Conservation (phyloP, 1,140 invertebrate species). For the Drosophila subobscura region DNA sequence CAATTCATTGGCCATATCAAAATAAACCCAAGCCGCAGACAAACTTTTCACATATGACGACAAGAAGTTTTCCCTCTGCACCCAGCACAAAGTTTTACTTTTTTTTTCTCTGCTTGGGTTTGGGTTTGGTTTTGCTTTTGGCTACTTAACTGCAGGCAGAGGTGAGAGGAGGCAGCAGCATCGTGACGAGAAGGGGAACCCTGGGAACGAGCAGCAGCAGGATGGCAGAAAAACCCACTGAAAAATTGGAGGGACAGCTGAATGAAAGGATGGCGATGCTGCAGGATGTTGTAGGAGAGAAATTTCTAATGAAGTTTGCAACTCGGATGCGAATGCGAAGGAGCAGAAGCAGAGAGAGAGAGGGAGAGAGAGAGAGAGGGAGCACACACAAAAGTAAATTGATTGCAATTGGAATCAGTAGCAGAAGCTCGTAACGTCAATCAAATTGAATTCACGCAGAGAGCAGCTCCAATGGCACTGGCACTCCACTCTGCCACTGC, state of each 20-base stretch:
- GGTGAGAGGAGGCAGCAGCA: conserved; percentile 32
- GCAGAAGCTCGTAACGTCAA: conserved; percentile 81
- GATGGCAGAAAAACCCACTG: conserved; percentile 11
- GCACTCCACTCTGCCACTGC: no score
- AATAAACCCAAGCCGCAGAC: conserved; percentile 68
- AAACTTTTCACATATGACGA: conserved; percentile 80
- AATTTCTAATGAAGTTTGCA: conserved; percentile 82
- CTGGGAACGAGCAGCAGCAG: conserved; percentile 26
- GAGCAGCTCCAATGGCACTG: conserved; percentile 21
- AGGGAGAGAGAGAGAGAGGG: background rate
- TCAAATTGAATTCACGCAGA: conserved; percentile 81
- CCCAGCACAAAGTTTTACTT: background rate
- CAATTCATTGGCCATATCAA: conserved; percentile 75
- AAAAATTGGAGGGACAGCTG: conserved; percentile 7
- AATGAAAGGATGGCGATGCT: conserved; percentile 30
- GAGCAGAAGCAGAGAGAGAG: no score
- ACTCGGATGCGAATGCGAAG: conserved; percentile 57
- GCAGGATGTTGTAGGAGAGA: conserved; percentile 56
- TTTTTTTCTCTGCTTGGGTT: conserved; percentile 19
- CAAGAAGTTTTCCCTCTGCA: conserved; percentile 69
- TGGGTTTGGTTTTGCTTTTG: conserved; percentile 21
- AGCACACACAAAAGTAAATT: conserved; percentile 77
- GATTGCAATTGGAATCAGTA: conserved; percentile 82
- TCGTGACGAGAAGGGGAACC: conserved; percentile 44
- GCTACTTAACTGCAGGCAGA: conserved; percentile 72